phyloP scores from a whole-genome alignment of 1,140 invertebrate genomes.

The Chionoecetes opilio region DNA sequence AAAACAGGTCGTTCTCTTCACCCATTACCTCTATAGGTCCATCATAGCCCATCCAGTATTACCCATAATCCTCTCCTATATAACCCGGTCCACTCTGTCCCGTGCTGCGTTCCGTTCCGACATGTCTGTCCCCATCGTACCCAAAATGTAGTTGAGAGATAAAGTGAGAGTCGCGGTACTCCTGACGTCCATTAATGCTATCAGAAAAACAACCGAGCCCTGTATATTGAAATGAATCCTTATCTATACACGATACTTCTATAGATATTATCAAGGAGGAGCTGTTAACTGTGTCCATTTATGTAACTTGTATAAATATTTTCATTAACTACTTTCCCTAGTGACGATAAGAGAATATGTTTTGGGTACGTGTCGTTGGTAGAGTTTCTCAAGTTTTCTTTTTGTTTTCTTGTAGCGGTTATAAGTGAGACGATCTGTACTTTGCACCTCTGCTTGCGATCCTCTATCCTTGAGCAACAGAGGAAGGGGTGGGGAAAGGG shows the following conservation, averaged over 20 bases:
- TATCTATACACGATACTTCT: too few species aligned
- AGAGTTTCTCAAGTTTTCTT: background rate
- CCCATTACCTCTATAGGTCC: background rate
- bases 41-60: background rate
- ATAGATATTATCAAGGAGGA: background rate
- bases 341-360: background rate
- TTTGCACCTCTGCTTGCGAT: background rate
- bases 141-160: background rate
- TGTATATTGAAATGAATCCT: too few species aligned
- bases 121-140: background rate
- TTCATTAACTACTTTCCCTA: background rate
- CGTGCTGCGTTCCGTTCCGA: background rate
- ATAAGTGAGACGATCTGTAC: background rate
- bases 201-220: background rate
- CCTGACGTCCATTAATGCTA: background rate
- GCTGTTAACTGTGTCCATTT: background rate
- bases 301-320: background rate
- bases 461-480: background rate
- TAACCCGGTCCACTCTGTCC: background rate
- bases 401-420: background rate
- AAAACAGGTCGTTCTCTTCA: background rate
- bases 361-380: background rate
- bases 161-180: background rate
- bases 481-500: background rate
- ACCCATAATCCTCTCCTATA: background rate